A percentile compares a stretch with the other conserved stretches of the same genome.
Conservation (phyloP, 2,888 invertebrate species). For the Julus scandinavius region DNA sequence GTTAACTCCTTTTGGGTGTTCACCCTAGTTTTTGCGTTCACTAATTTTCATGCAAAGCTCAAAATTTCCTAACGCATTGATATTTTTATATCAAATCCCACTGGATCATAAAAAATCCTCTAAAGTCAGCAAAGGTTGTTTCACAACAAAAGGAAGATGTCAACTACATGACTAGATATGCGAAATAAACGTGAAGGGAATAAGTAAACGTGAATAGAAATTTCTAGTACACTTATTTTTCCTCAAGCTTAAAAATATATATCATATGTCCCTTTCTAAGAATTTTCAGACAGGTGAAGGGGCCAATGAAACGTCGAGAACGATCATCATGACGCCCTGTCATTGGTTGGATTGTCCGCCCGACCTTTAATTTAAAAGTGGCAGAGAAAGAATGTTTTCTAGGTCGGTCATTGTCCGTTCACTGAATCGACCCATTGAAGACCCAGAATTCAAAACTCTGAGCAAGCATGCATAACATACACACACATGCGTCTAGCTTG, state of each 20-base stretch:
- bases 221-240: conserved; percentile 12
- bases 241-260: not conserved
- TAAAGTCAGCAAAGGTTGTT: not conserved
- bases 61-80: not conserved
- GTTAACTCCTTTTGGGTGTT: no score
- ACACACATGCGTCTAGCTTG: not conserved
- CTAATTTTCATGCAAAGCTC: not conserved
- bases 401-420: conserved; percentile 46
- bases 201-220: not conserved
- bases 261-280: not conserved
- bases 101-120: not conserved
- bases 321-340: not conserved
- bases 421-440: conserved; percentile 30
- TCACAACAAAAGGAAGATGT: not conserved
- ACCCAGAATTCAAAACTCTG: conserved; percentile 17
- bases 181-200: not conserved
- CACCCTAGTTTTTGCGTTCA: no score
- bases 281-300: not conserved
- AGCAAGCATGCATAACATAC: not conserved
- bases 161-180: not conserved
- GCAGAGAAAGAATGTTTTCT: conserved; percentile 16
- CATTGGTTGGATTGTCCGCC: not conserved
- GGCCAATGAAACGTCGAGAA: not conserved
- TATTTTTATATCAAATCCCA: not conserved
- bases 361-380: conserved; percentile 38